Conservation (phyloP, 2,113 vertebrate genomes). For the Gracilinanus agilis region DNA sequence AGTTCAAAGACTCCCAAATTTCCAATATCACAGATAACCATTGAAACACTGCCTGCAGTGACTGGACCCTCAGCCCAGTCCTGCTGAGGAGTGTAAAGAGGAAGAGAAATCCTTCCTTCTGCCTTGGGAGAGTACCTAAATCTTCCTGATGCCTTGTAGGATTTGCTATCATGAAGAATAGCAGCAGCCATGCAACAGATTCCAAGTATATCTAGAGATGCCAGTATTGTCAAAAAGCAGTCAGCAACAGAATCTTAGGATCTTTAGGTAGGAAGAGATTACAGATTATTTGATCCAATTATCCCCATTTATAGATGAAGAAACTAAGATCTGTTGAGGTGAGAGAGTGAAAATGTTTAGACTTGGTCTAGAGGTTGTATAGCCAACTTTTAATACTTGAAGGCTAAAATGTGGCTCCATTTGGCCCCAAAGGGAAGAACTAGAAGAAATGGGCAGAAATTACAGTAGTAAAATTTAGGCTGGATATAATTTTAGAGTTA, state of each 20-base stretch:
- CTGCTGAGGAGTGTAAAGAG: not conserved
- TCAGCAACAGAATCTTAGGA: slow-evolving; percentile 6
- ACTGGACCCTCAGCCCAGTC: not conserved
- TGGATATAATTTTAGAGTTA: not conserved
- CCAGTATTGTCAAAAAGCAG: slow-evolving; percentile 10
- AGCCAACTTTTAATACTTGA: not conserved
- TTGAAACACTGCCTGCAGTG: not conserved
- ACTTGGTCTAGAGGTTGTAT: not conserved
- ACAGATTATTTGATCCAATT: not conserved
- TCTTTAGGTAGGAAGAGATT: not conserved
- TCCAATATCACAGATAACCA: too few relatives aligned
- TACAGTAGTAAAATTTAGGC: not conserved
- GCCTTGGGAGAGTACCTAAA: not conserved
- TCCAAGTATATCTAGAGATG: not conserved
- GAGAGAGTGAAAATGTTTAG: not conserved
- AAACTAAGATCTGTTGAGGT: not conserved
- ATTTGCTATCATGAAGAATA: not conserved
- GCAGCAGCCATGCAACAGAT: not conserved
- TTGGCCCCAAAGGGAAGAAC: not conserved
- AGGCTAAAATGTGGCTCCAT: not conserved
- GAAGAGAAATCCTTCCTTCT: not conserved
- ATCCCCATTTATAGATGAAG: not conserved
- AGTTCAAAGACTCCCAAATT: too few relatives aligned
- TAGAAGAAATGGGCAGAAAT: not conserved
- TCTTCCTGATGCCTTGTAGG: slow-evolving; percentile 13